Percentiles rank a stretch among this genome's conserved stretches.
These are phyloP conservation scores for Palythoa grandis DNA, from an alignment of 92 coral and sea anemone genomes.

Conservation along the genomic window DNA sequence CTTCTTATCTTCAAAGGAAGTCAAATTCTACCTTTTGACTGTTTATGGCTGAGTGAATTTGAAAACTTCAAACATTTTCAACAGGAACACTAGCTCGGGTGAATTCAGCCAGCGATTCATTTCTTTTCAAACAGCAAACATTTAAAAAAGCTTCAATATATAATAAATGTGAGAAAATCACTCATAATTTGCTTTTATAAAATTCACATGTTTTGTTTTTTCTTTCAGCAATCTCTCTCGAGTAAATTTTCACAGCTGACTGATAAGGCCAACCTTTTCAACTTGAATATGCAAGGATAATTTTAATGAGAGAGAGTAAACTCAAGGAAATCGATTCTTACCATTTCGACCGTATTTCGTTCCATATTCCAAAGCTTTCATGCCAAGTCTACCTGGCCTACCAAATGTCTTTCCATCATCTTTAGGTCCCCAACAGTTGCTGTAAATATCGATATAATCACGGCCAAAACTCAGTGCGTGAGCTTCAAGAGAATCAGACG, in stretches of 20 bases:
- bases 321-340: background rate
- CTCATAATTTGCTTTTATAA: background rate
- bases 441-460: slow-evolving; percentile 95
- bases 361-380: slow-evolving; percentile 76
- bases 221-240: background rate
- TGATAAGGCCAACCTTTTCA: background rate
- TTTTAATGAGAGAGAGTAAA: background rate
- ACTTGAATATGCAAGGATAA: background rate
- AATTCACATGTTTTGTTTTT: background rate
- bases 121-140: slow-evolving; percentile 8
- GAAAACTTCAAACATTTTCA: background rate
- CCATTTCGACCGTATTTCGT: slow-evolving; percentile 91
- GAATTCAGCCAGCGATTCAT: background rate
- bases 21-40: background rate
- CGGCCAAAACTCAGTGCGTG: slow-evolving; percentile 76
- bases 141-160: background rate
- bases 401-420: slow-evolving; percentile 98
- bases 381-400: slow-evolving; percentile 88
- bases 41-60: background rate
- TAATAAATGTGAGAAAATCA: background rate
- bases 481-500: slow-evolving; percentile 89
- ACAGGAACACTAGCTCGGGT: background rate
- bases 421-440: slow-evolving; percentile 99
- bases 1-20: background rate
- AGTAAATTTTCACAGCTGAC: slow-evolving; percentile 10